phyloP scores from a whole-genome alignment of 2,888 invertebrate species.

The Volucella inanis region DNA sequence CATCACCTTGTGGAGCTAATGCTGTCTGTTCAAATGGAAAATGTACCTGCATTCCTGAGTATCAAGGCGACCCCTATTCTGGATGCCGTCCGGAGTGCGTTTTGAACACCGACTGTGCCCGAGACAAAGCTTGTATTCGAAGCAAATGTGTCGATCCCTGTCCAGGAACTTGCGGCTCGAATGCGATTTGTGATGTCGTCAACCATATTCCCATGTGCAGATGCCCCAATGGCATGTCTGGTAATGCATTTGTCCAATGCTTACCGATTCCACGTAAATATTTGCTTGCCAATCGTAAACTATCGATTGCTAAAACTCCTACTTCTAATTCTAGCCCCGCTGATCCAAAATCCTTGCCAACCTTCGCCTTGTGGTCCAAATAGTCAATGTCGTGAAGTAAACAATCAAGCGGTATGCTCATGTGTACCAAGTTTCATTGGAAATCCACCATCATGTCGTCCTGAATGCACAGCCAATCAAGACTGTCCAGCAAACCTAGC shows the following conservation, averaged over 20 bases:
- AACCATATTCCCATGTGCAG: conserved; percentile 91
- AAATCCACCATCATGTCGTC: conserved; percentile 89
- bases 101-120: conserved; percentile 89
- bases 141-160: conserved; percentile 92
- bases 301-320: too few species aligned
- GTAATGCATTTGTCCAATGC: conserved; percentile 88
- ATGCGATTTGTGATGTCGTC: conserved; percentile 89
- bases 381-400: conserved; percentile 89
- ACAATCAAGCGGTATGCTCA: conserved; percentile 89
- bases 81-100: conserved; percentile 92
- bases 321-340: conserved; percentile 79
- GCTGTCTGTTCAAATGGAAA: conserved; percentile 85
- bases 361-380: conserved; percentile 90
- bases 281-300: conserved; percentile 12
- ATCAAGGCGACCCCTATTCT: conserved; percentile 89
- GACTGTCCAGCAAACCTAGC: conserved; percentile 87
- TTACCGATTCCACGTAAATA: conserved; percentile 81
- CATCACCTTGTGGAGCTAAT: conserved; percentile 90
- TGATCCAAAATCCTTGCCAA: conserved; percentile 84
- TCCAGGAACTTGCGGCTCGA: conserved; percentile 89
- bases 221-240: conserved; percentile 88
- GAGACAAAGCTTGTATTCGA: conserved; percentile 87
- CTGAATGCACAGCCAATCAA: conserved; percentile 88
- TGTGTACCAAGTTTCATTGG: conserved; percentile 87
- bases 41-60: conserved; percentile 84